A percentile compares a stretch with the other conserved stretches of the same genome.
phyloP scores from a whole-genome alignment of 2,113 vertebrate genomes.

The Catharus bicknelli region DNA sequence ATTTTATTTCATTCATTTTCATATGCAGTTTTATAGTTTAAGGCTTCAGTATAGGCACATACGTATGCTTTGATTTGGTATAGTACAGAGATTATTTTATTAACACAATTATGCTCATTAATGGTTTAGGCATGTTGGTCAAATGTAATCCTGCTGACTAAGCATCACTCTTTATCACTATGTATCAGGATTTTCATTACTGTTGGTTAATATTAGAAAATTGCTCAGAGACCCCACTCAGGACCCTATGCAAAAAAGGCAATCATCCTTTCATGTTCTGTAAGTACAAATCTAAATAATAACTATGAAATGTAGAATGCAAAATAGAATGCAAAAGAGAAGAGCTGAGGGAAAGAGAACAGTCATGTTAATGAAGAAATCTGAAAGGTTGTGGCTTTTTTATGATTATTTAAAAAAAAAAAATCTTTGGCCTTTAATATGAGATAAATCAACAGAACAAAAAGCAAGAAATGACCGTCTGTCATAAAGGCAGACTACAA shows the following conservation, averaged over 20 bases:
- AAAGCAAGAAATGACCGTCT: not conserved
- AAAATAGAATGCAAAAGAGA: not conserved
- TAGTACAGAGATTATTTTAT: not conserved
- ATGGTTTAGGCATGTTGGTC: not conserved
- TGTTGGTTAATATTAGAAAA: not conserved
- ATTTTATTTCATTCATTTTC: not conserved
- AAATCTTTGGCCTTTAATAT: not conserved
- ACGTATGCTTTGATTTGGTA: not conserved
- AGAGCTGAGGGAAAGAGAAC: not conserved
- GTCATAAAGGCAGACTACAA: not conserved
- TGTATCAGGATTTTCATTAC: not conserved
- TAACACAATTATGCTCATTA: not conserved
- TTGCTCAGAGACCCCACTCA: not conserved
- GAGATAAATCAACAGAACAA: not conserved
- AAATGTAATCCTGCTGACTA: not conserved
- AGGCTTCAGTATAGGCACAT: not conserved
- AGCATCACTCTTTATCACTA: not conserved
- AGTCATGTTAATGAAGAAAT: not conserved
- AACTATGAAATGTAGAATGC: not conserved
- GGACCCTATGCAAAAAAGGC: not conserved
- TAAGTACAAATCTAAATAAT: not conserved
- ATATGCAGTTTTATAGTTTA: not conserved
- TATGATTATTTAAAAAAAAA: not conserved
- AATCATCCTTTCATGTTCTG: not conserved
- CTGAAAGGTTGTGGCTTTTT: not conserved